Evolutionary conservation across 2,113 vertebrate species (phyloP), one percentile per base, ranked within the genome.

Genomic region (Macrotis lagotis): DNA sequence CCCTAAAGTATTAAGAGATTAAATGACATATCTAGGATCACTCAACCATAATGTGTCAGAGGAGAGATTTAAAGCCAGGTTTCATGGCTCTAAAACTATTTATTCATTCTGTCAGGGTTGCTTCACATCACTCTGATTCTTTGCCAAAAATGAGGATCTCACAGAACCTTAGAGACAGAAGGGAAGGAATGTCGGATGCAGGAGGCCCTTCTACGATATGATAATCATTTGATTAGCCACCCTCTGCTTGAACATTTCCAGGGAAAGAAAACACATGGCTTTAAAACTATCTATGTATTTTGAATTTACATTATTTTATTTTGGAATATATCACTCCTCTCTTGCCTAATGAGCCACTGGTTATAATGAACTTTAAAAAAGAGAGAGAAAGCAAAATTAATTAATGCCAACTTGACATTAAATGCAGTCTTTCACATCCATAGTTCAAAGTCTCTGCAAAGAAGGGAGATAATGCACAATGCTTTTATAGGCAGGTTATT

Each of bases 341-440:
- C 26, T 92, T 95, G 89, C 50, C 1, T 0, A 93, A 90, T 66
- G 52, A 88, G 49, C 50, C 74, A 37, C 66, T 28, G 8, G 8
- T 83, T 51, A 14, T 47, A 95, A n/a, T 66, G 31, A 37, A 37
- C n/a, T 93, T 93, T 25, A 37, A 93, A 92, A 94, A 97, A 96
- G 93, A 83, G 50, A 49, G 51, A 89, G 92, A 90, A 52, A 91
- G n/a, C 96, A 66, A 97, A 59, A 83, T 3, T 91, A 90, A 31
- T 59, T 28, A n/a, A 66, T 16, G 12, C 14, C 14, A 66, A 66
- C 14, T 66, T 66, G 31, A 66, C 59, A 5, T 9, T 53, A 24
- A 89, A 50, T 94, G 53, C 53, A 55, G 9, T 25, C 8, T 55
- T 28, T 55, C 53, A 55, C 25, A 55, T 7, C 8, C 53, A 26